Base-by-base conservation (phyloP, 2,113 vertebrate genomes). In the Lasiurus cinereus region DNA sequence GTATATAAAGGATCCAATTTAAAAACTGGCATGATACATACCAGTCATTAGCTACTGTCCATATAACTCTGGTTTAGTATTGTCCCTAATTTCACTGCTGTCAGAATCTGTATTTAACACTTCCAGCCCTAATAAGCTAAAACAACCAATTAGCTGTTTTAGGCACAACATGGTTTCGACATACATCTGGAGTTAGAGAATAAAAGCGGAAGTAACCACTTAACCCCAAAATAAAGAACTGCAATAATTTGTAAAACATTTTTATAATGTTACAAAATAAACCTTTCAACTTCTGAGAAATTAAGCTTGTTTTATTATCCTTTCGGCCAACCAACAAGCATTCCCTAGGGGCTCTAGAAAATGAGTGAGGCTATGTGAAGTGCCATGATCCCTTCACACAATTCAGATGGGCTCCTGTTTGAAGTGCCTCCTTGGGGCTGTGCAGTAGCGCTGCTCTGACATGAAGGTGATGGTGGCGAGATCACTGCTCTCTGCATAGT, bases 141-240 rank as follows among this genome's bases (percentile, higher is more conserved):
- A 97, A 90, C 24, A 92, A 92, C 78, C 95, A 95, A 96, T 96
- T 94, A 97, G 84, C 50, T 21, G 33, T 94, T 91, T 73, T 88
- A n/a, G 2, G 62, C 69, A 85, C 94, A 96, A 83, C 64, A 59
- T 36, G 90, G 56, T 62, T 96, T 91, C 89, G 78, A 59, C 31
- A 36, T 62, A 76, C 59, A 91, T 73, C 91, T 7, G 1, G 52
- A 67, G 69, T 73, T 78, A 88, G 36, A 80, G 50, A 24, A 92
- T 76, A 64, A 93, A 96, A 93, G 54, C 5, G 11, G 66, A 82
- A 36, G 15, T 16, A 73, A 76, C 12, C 29, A 78, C 29, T 79
- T 96, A 93, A 78, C 31, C 8, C n/a, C 92, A 43, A 95, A 67
- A 82, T 82, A 46, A 93, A 76, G 33, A 79, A 74, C 50, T 64